phyloP scores from a whole-genome alignment of 2,797 vertebrate genomes.

The Girardinus metallicus region DNA sequence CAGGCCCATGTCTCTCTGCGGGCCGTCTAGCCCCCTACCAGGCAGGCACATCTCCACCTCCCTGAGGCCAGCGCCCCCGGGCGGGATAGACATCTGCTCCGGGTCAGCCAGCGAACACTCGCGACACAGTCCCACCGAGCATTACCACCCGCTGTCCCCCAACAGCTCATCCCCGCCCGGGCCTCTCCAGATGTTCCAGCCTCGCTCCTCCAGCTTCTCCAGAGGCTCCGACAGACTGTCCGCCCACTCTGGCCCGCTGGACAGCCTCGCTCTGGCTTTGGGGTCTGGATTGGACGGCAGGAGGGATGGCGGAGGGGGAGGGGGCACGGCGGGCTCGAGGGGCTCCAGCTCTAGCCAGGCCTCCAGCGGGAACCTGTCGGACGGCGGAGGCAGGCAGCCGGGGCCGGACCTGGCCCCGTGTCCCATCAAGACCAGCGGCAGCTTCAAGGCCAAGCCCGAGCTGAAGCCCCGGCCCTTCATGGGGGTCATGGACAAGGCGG shows the following conservation, averaged over 20 bases:
- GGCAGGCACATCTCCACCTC: slow-evolving; percentile 76
- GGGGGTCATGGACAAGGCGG: slow-evolving; percentile 96
- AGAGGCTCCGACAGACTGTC: slow-evolving; percentile 81
- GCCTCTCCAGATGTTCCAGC: slow-evolving; percentile 70
- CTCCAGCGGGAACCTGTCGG: slow-evolving; percentile 87
- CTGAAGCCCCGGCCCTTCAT: slow-evolving; percentile 94
- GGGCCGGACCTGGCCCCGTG: slow-evolving; percentile 45
- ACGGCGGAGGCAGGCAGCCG: slow-evolving; percentile 74
- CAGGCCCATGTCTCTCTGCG: slow-evolving; percentile 82
- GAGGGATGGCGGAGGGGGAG: slow-evolving; percentile 68
- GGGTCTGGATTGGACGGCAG: slow-evolving; percentile 69
- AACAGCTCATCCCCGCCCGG: slow-evolving; percentile 68
- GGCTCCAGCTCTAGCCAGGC: slow-evolving; percentile 88
- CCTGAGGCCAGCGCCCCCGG: slow-evolving; percentile 68
- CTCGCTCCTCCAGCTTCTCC: slow-evolving; percentile 78
- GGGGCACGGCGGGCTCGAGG: slow-evolving; percentile 77
- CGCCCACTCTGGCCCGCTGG: slow-evolving; percentile 66
- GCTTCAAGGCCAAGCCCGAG: slow-evolving; percentile 81
- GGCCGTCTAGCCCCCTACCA: slow-evolving; percentile 87
- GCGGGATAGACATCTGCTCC: slow-evolving; percentile 75
- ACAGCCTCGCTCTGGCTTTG: slow-evolving; percentile 61
- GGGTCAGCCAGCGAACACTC: slow-evolving; percentile 60
- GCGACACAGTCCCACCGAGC: slow-evolving; percentile 71
- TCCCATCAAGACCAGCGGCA: slow-evolving; percentile 68
- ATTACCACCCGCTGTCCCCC: slow-evolving; percentile 70